A percentile compares a stretch with the other conserved stretches of the same genome.
These are phyloP conservation scores for Drosophila gunungcola DNA, from an alignment of 1,140 invertebrate genomes.

Conservation along the genomic window DNA sequence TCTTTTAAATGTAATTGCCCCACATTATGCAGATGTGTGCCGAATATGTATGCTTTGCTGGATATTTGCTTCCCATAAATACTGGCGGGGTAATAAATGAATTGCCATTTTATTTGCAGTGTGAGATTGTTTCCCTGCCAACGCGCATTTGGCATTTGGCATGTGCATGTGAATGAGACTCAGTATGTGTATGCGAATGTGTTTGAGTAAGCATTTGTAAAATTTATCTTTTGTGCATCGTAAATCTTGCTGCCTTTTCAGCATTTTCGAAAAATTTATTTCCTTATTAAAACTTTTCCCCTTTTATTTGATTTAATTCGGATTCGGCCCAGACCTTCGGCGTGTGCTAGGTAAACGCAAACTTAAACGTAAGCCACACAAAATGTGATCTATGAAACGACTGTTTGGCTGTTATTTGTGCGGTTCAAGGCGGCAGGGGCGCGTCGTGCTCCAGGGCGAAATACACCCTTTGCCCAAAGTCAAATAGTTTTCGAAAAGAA, in stretches of 20 bases:
- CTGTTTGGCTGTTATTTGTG: constrained; percentile 37
- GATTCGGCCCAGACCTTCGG: not conserved
- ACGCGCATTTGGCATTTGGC: constrained; percentile 61
- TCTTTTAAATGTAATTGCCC: constrained; percentile 76
- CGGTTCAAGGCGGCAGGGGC: constrained; percentile 4
- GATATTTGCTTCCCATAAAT: constrained; percentile 76
- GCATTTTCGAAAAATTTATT: constrained; percentile 76
- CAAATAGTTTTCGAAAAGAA: constrained; percentile 79
- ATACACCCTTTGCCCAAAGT: constrained; percentile 62
- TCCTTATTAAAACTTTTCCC: constrained; percentile 78
- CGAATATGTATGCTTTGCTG: constrained; percentile 54
- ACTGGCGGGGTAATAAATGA: constrained; percentile 67
- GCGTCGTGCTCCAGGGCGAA: not conserved
- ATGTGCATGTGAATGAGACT: constrained; percentile 17
- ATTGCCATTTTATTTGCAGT: constrained; percentile 76
- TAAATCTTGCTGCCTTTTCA: constrained; percentile 80
- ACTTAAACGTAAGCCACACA: constrained; percentile 13
- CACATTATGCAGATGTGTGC: constrained; percentile 70
- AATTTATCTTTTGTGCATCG: constrained; percentile 77
- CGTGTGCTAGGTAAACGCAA: constrained; percentile 37
- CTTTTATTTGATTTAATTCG: constrained; percentile 31
- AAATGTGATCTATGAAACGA: constrained; percentile 73
- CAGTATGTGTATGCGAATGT: not conserved
- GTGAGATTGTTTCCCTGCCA: constrained; percentile 38
- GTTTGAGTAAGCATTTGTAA: constrained; percentile 49